phyloP scores from a whole-genome alignment of 2,113 vertebrate genomes.

The Gavialis gangeticus region DNA sequence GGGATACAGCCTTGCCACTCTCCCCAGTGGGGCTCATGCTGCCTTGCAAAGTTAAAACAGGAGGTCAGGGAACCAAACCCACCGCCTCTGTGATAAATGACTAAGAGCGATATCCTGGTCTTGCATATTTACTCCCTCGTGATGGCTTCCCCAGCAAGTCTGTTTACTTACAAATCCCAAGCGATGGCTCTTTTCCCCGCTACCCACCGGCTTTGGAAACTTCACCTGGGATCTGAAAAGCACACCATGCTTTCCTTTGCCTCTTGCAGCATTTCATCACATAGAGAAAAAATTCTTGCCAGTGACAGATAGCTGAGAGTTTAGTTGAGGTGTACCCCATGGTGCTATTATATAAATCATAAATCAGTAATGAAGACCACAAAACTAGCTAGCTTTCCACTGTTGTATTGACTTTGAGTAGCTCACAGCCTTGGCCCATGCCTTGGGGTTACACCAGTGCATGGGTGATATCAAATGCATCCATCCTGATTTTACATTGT shows the following conservation, averaged over 20 bases:
- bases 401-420: not conserved
- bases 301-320: not conserved
- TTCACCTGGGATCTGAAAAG: not conserved
- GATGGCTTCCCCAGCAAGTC: not conserved
- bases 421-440: not conserved
- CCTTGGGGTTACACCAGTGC: not conserved
- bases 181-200: accelerated
- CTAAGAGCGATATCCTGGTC: not conserved
- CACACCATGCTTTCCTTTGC: not conserved
- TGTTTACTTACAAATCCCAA: not conserved
- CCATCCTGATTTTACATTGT: accelerated
- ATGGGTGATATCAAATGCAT: not conserved
- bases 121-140: not conserved
- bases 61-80: not conserved
- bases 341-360: not conserved
- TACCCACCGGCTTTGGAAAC: not conserved
- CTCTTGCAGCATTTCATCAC: not conserved
- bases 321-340: not conserved
- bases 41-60: constrained; percentile 18
- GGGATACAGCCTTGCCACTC: not conserved
- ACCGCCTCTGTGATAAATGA: not conserved
- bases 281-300: not conserved
- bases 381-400: not conserved
- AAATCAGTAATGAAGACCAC: not conserved
- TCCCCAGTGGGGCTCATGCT: not conserved